Base-by-base conservation (phyloP, 1,140 invertebrate genomes). In the Pseudomyrmex concolor region DNA sequence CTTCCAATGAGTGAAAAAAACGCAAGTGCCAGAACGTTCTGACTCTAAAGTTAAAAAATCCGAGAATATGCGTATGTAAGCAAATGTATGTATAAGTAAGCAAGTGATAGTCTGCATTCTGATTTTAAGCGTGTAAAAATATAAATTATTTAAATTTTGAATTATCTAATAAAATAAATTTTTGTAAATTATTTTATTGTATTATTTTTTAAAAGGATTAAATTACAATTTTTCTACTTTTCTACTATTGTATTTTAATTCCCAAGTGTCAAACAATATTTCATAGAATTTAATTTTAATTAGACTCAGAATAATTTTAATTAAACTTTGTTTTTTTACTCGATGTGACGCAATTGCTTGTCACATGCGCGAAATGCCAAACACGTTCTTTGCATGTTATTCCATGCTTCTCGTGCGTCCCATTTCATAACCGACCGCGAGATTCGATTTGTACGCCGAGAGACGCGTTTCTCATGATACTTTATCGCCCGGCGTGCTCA, bases 391-490 rank as follows among this genome's bases (percentile, higher is more conserved):
- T 25, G 43, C 71, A 59, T 60, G 15, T 80, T 80, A 71, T 71
- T 60, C 12, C 66, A 22, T 22, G 43, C 45, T 81, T 54, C 67
- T 59, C 45, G 63, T 71, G 67, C 55, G 19, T 45, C 48, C 70
- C 71, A 84, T 72, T 66, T 60, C 60, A 76, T 60, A 34, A 86
- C 72, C 72, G 48, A 70, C 57, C 77, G 12, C 71, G 50, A 62
- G 80, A 80, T 83, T 86, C 84, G 76, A 87, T 88, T 85, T 71
- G 55, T 71, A 54, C 50, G 50, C 59, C 63, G 66, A 45, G 64
- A 72, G 34, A 82, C 50, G 66, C 64, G 68, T 71, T 50, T 43
- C 67, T 82, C 73, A 84, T 60, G 17, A 84, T 85, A 90, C 86
- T 89, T 89, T 89, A 78, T 89, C 70, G 78, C 55, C 34, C n/a